phyloP scores from a whole-genome alignment of 1,140 invertebrate genomes.

The Sitophilus oryzae region DNA sequence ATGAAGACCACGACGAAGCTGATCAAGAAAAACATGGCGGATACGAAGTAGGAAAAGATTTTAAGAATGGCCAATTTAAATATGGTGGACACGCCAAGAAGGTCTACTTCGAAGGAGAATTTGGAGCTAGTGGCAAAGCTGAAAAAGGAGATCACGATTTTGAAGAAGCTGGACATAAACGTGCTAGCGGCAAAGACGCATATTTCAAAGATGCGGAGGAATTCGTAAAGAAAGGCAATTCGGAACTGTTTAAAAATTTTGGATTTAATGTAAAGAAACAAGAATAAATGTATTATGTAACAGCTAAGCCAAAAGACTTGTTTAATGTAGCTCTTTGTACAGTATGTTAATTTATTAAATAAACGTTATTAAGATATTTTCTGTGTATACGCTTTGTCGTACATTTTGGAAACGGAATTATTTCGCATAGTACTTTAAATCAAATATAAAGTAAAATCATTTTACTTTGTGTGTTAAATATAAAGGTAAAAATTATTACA shows the following conservation, averaged over 20 bases:
- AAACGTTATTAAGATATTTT: too few relatives aligned
- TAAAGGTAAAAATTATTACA: too few relatives aligned
- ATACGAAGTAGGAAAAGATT: slow-evolving; percentile 44
- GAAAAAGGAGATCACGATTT: slow-evolving; percentile 53
- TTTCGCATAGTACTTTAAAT: too few relatives aligned
- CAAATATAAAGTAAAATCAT: too few relatives aligned
- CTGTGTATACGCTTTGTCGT: too few relatives aligned
- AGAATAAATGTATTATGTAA: too few relatives aligned
- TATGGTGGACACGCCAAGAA: slow-evolving; percentile 53
- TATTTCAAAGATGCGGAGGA: slow-evolving; percentile 56
- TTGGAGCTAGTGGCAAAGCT: slow-evolving; percentile 51
- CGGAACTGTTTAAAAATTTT: slow-evolving; percentile 54
- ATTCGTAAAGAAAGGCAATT: slow-evolving; percentile 56
- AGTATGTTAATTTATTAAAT: too few relatives aligned
- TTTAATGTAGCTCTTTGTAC: too few relatives aligned
- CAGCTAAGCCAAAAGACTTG: too few relatives aligned
- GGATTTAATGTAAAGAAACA: slow-evolving; percentile 1
- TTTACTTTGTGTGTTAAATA: too few relatives aligned
- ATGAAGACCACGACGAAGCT: slow-evolving; percentile 54
- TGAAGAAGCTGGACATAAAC: slow-evolving; percentile 56
- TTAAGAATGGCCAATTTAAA: slow-evolving; percentile 46
- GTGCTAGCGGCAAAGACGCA: slow-evolving; percentile 54
- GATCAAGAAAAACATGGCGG: slow-evolving; percentile 53
- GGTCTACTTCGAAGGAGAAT: slow-evolving; percentile 49
- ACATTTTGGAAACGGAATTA: too few relatives aligned